These are phyloP conservation scores for Psephotus haematonotus DNA, from an alignment of 2,113 vertebrate genomes.

Conservation along the genomic window DNA sequence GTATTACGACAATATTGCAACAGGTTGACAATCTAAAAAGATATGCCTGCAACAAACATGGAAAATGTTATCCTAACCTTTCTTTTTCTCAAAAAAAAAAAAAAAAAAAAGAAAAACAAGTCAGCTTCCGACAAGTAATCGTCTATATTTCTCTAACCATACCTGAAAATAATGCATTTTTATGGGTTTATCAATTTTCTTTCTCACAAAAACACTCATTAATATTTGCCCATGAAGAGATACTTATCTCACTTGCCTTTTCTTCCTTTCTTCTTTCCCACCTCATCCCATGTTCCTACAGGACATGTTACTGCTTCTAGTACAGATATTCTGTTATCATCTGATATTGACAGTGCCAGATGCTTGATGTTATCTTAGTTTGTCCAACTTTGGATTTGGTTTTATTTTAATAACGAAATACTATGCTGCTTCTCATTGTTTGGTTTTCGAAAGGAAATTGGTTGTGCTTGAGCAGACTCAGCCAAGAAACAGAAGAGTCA, in stretches of 20 bases:
- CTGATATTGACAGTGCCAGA: not conserved
- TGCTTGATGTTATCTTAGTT: not conserved
- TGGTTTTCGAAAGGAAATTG: not conserved
- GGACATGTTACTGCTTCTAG: not conserved
- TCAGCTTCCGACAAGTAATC: not conserved
- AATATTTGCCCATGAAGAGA: not conserved
- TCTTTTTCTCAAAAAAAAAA: not conserved
- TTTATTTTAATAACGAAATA: not conserved
- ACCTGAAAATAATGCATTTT: not conserved
- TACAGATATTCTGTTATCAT: not conserved
- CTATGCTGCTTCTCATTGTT: not conserved
- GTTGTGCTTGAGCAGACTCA: not conserved
- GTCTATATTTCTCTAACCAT: not conserved
- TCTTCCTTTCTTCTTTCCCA: not conserved
- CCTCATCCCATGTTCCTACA: not conserved
- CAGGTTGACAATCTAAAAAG: not conserved
- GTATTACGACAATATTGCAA: not conserved
- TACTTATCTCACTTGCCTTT: not conserved
- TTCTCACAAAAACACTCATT: not conserved
- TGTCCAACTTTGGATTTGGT: not conserved
- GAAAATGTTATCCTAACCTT: not conserved
- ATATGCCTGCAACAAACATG: not conserved
- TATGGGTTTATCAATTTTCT: not conserved
- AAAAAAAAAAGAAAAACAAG: not conserved
- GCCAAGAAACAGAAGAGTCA: not conserved